Base-by-base conservation (phyloP, 2,888 invertebrate species). In the Ochropleura plecta region DNA sequence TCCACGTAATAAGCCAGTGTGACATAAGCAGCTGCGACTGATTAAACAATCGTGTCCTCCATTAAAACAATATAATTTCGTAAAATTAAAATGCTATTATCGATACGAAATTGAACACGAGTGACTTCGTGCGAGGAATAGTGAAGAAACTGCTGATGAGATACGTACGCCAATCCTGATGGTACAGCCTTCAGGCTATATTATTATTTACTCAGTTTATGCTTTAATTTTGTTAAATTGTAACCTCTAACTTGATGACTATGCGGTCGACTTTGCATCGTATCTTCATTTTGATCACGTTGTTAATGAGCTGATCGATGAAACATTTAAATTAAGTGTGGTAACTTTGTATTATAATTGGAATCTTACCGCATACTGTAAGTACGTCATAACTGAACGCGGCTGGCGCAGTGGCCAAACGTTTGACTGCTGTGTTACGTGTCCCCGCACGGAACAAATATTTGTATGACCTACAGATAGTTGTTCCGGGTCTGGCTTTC, bases 31-130 rank as follows among this genome's bases (percentile, higher is more conserved):
- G 90, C 90, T 92, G 92, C 88, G 53, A 74, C 84, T 91, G 89
- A 92, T 93, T 90, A 91, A 91, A 90, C 90, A 90, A 92, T 91
- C 88, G 82, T 82, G 88, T 87, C 78, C 81, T 78, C 80, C 74
- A 88, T 87, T 73, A 88, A 86, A 90, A 88, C 85, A 88, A 89
- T 88, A 86, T 89, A 88, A 90, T 91, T 87, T 87, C 70, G 73
- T 65, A 76, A 83, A 83, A 89, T 89, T 90, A 89, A 89, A 90
- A 89, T 82, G 75, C 84, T 83, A 86, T 88, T 86, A 87, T 83
- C 71, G 85, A 77, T 82, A 73, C 76, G 12, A 76, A 82, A 84
- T 79, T 79, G 76, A 76, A 73, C 77, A 76, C 73, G 76, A 75
- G 68, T 76, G 82, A 76, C 72, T 67, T 75, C 79, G 86, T 79